Evolutionary conservation across 1,140 invertebrate genomes (phyloP).

Genomic region (Conopomorpha cramerella): DNA sequence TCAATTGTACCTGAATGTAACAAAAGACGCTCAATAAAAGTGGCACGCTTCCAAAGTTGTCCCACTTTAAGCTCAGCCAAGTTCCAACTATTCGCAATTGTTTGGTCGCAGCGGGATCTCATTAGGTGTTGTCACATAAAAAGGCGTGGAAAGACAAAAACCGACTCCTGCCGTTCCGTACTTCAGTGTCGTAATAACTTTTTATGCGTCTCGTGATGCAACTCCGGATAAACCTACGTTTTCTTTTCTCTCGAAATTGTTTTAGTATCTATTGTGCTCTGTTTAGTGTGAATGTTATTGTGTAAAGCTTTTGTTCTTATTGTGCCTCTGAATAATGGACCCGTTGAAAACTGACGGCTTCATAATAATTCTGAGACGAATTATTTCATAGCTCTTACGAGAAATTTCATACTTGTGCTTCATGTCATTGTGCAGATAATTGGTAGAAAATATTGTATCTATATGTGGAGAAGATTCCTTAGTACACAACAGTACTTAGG

Average conservation of each 20-base stretch:
- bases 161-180: constrained; percentile 5
- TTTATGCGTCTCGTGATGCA: constrained; percentile 11
- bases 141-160: constrained; percentile 22
- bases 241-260: constrained; percentile 6
- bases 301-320: not conserved
- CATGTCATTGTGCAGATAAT: too few species aligned
- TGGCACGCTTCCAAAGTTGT: constrained; percentile 17
- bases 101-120: constrained; percentile 26
- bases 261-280: constrained; percentile 3
- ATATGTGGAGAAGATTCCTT: too few species aligned
- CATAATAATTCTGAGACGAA: too few species aligned
- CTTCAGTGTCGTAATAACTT: constrained; percentile 10
- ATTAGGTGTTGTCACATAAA: constrained; percentile 21
- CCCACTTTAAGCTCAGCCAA: not conserved
- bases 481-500: too few species aligned
- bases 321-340: too few species aligned
- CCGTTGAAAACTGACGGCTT: too few species aligned
- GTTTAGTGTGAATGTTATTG: not conserved
- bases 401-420: too few species aligned
- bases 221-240: constrained; percentile 8
- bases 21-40: constrained; percentile 6
- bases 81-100: constrained; percentile 21
- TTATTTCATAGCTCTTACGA: too few species aligned
- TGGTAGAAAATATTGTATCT: too few species aligned
- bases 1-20: not conserved